A percentile compares a stretch with the other conserved stretches of the same genome.
Evolutionary conservation across 92 coral and sea anemone genomes (phyloP).

Genomic region (Paragorgia papillata): DNA sequence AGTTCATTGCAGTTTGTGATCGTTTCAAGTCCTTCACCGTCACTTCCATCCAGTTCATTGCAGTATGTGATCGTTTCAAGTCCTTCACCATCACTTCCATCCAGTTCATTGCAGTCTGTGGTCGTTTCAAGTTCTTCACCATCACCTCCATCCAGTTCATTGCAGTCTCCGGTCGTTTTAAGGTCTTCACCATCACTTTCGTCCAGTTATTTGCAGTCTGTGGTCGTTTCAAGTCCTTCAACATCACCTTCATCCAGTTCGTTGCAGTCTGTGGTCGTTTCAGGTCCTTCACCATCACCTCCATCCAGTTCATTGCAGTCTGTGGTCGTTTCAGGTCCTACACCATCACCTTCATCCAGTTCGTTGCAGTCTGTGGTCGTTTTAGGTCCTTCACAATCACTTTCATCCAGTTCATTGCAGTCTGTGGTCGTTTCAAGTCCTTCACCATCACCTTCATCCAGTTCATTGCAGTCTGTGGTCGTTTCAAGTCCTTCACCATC

Average conservation of each 20-base stretch:
- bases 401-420: too few species aligned
- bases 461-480: neutral
- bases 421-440: neutral
- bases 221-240: too few species aligned
- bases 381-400: too few species aligned
- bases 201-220: too few species aligned
- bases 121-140: conserved; percentile 3
- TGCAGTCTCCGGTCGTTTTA: too few species aligned
- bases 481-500: neutral
- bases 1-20: neutral
- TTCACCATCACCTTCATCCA: neutral
- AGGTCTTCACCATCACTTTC: too few species aligned
- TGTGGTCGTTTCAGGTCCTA: too few species aligned
- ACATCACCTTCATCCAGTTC: neutral
- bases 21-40: neutral
- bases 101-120: neutral
- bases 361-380: too few species aligned
- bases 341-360: too few species aligned
- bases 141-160: neutral
- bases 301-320: too few species aligned
- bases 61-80: conserved; percentile 3
- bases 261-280: too few species aligned
- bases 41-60: conserved; percentile 2
- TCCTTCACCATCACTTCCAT: conserved; percentile 2
- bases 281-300: too few species aligned